Percentiles rank a stretch among this genome's conserved stretches.
Evolutionary conservation across 2,888 invertebrate species (phyloP).

Genomic region (Temnothorax ravouxi): DNA sequence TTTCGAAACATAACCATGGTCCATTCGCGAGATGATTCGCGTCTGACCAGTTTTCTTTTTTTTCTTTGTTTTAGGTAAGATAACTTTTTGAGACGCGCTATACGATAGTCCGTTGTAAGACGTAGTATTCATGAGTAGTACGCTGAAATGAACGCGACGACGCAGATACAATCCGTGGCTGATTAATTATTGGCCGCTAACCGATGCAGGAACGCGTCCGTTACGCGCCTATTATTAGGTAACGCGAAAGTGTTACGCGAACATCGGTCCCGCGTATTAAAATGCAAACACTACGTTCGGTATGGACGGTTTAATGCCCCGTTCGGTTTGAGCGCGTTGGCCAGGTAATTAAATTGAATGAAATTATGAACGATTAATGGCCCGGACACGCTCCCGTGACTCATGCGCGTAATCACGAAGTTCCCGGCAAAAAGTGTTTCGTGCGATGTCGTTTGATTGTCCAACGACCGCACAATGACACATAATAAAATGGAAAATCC

Average conservation of each 20-base stretch:
- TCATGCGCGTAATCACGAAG: conserved; percentile 74
- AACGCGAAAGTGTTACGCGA: conserved; percentile 71
- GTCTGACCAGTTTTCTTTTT: conserved; percentile 39
- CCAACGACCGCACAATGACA: conserved; percentile 5
- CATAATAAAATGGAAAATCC: conserved; percentile 24
- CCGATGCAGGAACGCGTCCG: conserved; percentile 79
- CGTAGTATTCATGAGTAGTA: conserved; percentile 29
- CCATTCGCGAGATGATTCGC: conserved; percentile 11
- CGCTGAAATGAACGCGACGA: conserved; percentile 19
- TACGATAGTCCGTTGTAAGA: neutral
- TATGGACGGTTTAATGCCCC: conserved; percentile 78
- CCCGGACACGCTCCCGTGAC: conserved; percentile 71
- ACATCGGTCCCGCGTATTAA: conserved; percentile 77
- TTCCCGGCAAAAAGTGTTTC: conserved; percentile 67
- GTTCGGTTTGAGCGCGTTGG: conserved; percentile 78
- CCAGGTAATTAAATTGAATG: conserved; percentile 83
- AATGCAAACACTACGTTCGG: conserved; percentile 82
- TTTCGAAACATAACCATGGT: neutral
- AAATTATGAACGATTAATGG: conserved; percentile 83
- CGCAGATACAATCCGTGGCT: conserved; percentile 40
- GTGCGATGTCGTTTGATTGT: conserved; percentile 27
- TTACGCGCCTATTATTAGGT: conserved; percentile 80
- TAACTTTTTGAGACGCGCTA: neutral
- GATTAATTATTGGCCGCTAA: conserved; percentile 80
- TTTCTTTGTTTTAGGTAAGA: conserved; percentile 76